Base-by-base conservation (phyloP, 2,113 vertebrate species). In the Brachyistius frenatus region DNA sequence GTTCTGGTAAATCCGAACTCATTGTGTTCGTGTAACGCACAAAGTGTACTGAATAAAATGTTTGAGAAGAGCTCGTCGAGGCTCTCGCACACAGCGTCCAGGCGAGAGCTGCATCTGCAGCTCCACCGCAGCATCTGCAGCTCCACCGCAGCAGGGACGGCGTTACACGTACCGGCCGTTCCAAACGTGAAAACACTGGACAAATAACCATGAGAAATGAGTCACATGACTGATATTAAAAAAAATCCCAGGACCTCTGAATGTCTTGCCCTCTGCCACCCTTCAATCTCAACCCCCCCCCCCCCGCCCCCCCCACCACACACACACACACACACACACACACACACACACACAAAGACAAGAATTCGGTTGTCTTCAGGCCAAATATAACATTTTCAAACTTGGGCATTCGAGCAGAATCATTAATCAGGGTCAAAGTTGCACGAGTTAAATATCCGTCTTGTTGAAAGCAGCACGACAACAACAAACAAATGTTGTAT, bases 301-400 rank as follows among this genome's bases (percentile, higher is more conserved):
- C 16, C 77, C 7, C 75, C 0, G 1, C 16, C 70, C 50, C 71
- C 41, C 36, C 23, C 50, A 14, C 77, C 5, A 70, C 0, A 23
- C 23, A 23, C 23, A 23, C 23, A 23, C 23, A 23, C 23, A 23
- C 36, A 5, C 35, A 44, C 63, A 39, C 62, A 30, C 37, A 54
- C 58, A 41, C 46, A 36, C 36, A 36, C 58, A 49, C 4, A 31
- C 3, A 4, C 0, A 14, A 44, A 33, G 3, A 30, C 15, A 61
- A 56, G 37, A 55, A 77, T 66, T 61, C 15, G 0, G 60, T 80
- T 80, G 83, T 66, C 68, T 35, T 72, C 16, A 7, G 37, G 84
- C 81, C 83, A 91, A 83, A 90, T 76, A 86, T 77, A 88, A 85
- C 77, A 37, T 81, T 60, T 62, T 73, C 23, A 70, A 81, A 74